These are phyloP conservation scores for Streptopelia turtur DNA, from an alignment of 2,797 vertebrate genomes.

Conservation along the genomic window DNA sequence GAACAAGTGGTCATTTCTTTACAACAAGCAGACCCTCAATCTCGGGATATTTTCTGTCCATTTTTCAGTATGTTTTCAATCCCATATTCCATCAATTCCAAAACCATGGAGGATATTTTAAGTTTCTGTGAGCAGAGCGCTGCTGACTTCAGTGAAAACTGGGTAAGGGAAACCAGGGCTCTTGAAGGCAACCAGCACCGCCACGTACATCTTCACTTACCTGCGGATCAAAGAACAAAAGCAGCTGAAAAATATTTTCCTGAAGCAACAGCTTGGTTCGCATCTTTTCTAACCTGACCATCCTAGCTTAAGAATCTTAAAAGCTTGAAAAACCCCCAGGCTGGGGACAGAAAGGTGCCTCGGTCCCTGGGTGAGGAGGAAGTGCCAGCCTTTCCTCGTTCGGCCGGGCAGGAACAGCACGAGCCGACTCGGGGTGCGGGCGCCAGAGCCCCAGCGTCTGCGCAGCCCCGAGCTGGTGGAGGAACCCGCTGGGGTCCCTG, in stretches of 20 bases:
- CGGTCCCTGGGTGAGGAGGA: not conserved
- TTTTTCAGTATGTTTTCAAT: not conserved
- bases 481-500: accelerated
- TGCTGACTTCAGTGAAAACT: not conserved
- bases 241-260: not conserved
- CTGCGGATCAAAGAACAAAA: not conserved
- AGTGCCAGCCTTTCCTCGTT: not conserved
- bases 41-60: not conserved
- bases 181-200: not conserved
- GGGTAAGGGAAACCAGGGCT: not conserved
- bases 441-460: not conserved
- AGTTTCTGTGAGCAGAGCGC: not conserved
- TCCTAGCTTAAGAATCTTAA: not conserved
- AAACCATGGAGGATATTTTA: not conserved
- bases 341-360: not conserved
- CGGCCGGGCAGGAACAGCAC: not conserved
- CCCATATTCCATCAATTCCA: not conserved
- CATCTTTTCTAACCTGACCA: not conserved
- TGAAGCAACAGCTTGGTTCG: not conserved
- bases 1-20: not conserved
- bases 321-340: not conserved
- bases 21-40: not conserved
- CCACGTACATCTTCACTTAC: not conserved
- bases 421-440: not conserved
- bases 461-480: not conserved